Conservation (phyloP, 2,888 invertebrate genomes). For the Minunthozetes semirufus region DNA sequence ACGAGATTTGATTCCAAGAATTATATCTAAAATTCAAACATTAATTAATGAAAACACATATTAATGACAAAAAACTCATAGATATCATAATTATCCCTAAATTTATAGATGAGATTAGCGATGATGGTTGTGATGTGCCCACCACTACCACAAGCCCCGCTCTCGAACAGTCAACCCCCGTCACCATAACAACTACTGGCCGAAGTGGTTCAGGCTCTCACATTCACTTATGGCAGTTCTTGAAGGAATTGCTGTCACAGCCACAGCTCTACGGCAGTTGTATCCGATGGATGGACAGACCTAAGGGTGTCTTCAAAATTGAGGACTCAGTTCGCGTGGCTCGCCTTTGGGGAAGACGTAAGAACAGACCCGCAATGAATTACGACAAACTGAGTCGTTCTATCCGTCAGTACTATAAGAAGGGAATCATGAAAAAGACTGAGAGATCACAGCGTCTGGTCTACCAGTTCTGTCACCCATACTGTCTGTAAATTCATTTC, state of each 20-base stretch:
- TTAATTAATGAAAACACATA: background rate
- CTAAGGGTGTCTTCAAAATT: constrained; percentile 94
- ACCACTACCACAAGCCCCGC: constrained; percentile 6
- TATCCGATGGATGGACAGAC: constrained; percentile 93
- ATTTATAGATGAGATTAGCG: constrained; percentile 21
- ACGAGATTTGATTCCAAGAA: background rate
- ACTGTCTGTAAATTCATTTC: constrained; percentile 61
- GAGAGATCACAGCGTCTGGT: constrained; percentile 95
- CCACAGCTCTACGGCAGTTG: constrained; percentile 84
- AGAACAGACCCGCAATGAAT: constrained; percentile 98
- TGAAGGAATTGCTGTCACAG: constrained; percentile 84
- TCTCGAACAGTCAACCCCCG: constrained; percentile 12
- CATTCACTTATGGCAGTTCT: constrained; percentile 97
- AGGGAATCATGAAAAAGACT: constrained; percentile 99
- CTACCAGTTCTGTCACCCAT: constrained; percentile 96
- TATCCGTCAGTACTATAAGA: constrained; percentile 97
- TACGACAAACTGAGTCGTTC: constrained; percentile 97
- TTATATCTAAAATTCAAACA: background rate
- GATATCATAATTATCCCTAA: background rate
- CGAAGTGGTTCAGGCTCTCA: constrained; percentile 56
- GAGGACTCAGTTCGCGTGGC: constrained; percentile 97
- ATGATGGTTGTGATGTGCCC: constrained; percentile 11
- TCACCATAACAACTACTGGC: constrained; percentile 32
- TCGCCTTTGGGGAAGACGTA: constrained; percentile 93
- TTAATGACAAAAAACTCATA: background rate